Base-by-base conservation (phyloP, 2,888 invertebrate species). In the Diplazon laetatorius region DNA sequence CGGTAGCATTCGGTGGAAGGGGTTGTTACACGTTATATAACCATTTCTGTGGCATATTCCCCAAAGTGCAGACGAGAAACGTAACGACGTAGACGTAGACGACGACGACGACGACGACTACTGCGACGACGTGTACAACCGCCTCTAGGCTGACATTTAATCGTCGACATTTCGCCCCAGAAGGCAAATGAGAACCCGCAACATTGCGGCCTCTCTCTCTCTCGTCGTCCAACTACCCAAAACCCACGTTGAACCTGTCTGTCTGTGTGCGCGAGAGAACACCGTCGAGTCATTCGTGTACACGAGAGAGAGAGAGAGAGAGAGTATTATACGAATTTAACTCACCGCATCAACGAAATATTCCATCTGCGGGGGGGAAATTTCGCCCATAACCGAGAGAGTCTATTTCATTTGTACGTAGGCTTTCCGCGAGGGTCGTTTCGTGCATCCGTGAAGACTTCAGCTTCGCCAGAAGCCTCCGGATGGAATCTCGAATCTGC, bases 101-200 rank as follows among this genome's bases (percentile, higher is more conserved):
- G 37, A 37, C 37, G 37, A 37, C 37, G n/a, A 73, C 30, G 59
- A 63, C 69, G 72, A 62, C 59, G 69, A 71, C 55, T 70, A 62
- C 52, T 57, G 57, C 59, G 77, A 68, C 68, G 65, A 76, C 6
- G 63, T 72, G 72, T 75, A 68, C 75, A 72, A n/a, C n/a, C n/a
- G n/a, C n/a, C n/a, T n/a, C 76, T 69, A 74, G 70, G 52, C 69
- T 84, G 85, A 87, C 84, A 82, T 87, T 87, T 86, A 86, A 83
- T 83, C 84, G 81, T 82, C 84, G 84, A 85, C 83, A 85, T 86
- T 87, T 85, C 81, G 79, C 82, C n/a, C n/a, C 77, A 73, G 46
- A 50, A 82, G 81, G 80, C 80, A 78, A 80, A 82, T 81, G 79
- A 82, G 73, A 60, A 39, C 71, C 42, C 74, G 78, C 71, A 82